Base-by-base conservation (phyloP, 1,140 invertebrate species). In the Ostrea edulis region DNA sequence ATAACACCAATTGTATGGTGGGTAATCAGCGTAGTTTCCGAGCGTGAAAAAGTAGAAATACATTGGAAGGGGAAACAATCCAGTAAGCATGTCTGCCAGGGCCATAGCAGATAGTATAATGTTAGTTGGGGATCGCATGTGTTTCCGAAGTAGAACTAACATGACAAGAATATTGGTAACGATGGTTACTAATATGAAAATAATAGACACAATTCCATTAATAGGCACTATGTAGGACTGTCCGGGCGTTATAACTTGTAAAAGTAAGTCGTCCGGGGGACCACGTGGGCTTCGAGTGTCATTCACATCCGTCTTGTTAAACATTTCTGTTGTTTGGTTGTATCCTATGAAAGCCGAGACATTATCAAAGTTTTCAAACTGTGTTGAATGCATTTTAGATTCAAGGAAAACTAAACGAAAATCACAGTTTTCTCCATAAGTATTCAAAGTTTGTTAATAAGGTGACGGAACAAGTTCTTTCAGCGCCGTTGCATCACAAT, bases 31-130 rank as follows among this genome's bases (percentile, higher is more conserved):
- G 92, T 98, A 97, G 94, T 98, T 97, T 95, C 97, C 97, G 87
- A 98, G 97, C 5, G 97, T 97, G 95, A 98, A 98, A 96, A 98
- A 97, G 94, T 98, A 98, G 93, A 98, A 97, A 17, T 97, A 95
- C 96, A 97, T 97, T 0, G 98, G 98, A 0, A 97, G 96, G 0
- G 98, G 97, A 93, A 98, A 97, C 22, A 98, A 95, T 90, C 98
- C 96, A 0, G 98, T 99, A 93, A 98, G 96, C 96, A 98, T 97
- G 95, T 99, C 98, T 88, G 97, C 97, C 0, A 99, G 96, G 0
- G 98, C 98, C 98, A 99, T 99, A 7, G 97, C 96, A 90, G 97
- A 95, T 0, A 97, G 94, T 8, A 97, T 96, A 0, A 96, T 94
- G 93, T 97, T 97, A 12, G 97, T 97, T 0, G 97, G 97, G 4